These are phyloP conservation scores for Anisognathus igniventris DNA, from an alignment of 2,797 vertebrate species.

Conservation along the genomic window DNA sequence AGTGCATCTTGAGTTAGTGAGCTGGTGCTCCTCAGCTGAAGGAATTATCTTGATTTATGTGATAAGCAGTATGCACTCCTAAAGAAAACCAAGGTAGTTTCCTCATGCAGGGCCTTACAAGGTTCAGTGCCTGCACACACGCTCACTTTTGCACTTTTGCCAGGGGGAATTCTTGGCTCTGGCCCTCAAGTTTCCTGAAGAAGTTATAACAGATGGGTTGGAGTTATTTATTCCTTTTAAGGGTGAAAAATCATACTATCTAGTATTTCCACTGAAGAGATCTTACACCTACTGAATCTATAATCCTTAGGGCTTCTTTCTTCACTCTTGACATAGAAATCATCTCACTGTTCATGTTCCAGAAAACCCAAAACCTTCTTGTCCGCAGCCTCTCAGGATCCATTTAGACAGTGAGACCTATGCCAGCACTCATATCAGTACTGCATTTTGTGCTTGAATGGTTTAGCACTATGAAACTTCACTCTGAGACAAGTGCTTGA, in stretches of 20 bases:
- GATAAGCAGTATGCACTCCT: background rate
- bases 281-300: background rate
- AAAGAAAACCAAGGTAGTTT: background rate
- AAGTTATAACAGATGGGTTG: background rate
- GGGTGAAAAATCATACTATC: background rate
- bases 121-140: background rate
- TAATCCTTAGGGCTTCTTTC: background rate
- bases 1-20: background rate
- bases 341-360: background rate
- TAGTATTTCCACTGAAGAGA: background rate
- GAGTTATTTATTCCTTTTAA: background rate
- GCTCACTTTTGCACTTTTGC: background rate
- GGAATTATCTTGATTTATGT: background rate
- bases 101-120: background rate
- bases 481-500: background rate
- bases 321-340: background rate
- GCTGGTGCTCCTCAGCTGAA: background rate
- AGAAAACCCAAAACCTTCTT: background rate
- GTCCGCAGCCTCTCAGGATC: background rate
- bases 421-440: background rate
- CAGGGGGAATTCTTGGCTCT: background rate
- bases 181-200: background rate
- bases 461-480: background rate
- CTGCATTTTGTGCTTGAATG: background rate
- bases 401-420: background rate